A percentile compares a stretch with the other conserved stretches of the same genome.
Evolutionary conservation across 2,888 invertebrate species (phyloP).

Genomic region (Dioctria rufipes): DNA sequence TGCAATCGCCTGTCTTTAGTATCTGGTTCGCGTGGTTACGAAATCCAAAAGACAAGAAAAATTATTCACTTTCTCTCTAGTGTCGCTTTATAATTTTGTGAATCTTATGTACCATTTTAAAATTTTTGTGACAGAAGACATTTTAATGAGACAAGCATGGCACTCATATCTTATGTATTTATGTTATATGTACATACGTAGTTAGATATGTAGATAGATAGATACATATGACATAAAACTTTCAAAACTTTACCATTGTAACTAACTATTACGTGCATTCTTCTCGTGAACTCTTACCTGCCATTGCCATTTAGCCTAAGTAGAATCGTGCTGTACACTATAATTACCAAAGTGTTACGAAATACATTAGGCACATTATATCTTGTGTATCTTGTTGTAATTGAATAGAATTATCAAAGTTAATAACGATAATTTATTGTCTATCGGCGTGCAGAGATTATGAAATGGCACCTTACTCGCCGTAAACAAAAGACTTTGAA

Average conservation of each 20-base stretch:
- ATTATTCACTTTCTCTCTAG: too few species aligned
- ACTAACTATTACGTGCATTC: slow-evolving; percentile 34
- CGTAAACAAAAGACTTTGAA: slow-evolving; percentile 44
- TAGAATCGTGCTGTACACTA: slow-evolving; percentile 37
- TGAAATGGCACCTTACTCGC: slow-evolving; percentile 48
- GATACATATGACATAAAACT: not conserved
- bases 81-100: too few species aligned
- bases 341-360: slow-evolving; percentile 51
- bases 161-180: too few species aligned
- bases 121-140: not conserved
- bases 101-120: not conserved
- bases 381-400: slow-evolving; percentile 43
- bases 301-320: slow-evolving; percentile 36
- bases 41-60: too few species aligned
- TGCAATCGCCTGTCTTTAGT: too few species aligned
- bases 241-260: not conserved
- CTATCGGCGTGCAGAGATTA: slow-evolving; percentile 49
- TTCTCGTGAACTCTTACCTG: slow-evolving; percentile 48
- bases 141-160: not conserved
- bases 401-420: slow-evolving; percentile 53
- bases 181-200: too few species aligned
- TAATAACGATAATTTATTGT: slow-evolving; percentile 53
- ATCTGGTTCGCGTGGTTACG: too few species aligned
- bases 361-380: slow-evolving; percentile 50
- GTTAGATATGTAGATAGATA: too few species aligned